A percentile compares a stretch with the other conserved stretches of the same genome.
Conservation (phyloP, 2,888 invertebrate species). For the Polia nebulosa region DNA sequence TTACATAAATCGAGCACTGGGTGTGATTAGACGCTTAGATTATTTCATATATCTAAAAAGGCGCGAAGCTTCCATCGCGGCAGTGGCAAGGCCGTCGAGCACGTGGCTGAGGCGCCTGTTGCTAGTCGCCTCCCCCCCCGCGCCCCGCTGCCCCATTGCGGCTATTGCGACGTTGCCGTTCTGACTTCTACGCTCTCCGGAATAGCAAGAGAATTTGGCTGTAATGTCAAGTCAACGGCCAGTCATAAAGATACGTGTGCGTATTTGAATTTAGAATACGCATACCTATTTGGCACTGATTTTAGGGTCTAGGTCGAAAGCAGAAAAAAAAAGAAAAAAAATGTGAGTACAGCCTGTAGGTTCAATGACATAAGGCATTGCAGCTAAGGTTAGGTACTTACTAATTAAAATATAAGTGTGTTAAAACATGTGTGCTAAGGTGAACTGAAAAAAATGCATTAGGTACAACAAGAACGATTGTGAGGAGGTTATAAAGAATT, state of each 20-base stretch:
- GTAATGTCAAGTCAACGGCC: constrained; percentile 75
- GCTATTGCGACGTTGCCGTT: constrained; percentile 86
- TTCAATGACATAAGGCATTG: neutral
- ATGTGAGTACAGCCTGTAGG: neutral
- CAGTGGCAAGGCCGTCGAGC: constrained; percentile 87
- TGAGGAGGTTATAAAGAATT: constrained; percentile 65
- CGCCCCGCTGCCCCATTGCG: constrained; percentile 63
- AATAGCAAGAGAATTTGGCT: constrained; percentile 78
- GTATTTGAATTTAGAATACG: constrained; percentile 51
- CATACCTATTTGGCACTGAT: constrained; percentile 22
- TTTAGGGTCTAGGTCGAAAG: constrained; percentile 14
- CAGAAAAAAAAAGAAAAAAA: neutral
- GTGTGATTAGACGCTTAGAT: constrained; percentile 54
- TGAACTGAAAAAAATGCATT: constrained; percentile 52
- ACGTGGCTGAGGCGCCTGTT: constrained; percentile 89
- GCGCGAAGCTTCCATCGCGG: constrained; percentile 85
- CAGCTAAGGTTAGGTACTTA: too few species aligned
- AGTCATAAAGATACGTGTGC: constrained; percentile 65
- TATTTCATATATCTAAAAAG: constrained; percentile 83
- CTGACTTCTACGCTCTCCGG: constrained; percentile 72
- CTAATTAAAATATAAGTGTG: constrained; percentile 38
- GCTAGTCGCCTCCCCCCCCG: constrained; percentile 78
- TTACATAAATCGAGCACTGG: constrained; percentile 42
- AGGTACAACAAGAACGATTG: constrained; percentile 42
- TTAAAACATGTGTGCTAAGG: constrained; percentile 35